Percentiles rank a stretch among this genome's conserved stretches.
Conservation (phyloP, 2,888 invertebrate genomes). For the Cryptocheilus praepositus region DNA sequence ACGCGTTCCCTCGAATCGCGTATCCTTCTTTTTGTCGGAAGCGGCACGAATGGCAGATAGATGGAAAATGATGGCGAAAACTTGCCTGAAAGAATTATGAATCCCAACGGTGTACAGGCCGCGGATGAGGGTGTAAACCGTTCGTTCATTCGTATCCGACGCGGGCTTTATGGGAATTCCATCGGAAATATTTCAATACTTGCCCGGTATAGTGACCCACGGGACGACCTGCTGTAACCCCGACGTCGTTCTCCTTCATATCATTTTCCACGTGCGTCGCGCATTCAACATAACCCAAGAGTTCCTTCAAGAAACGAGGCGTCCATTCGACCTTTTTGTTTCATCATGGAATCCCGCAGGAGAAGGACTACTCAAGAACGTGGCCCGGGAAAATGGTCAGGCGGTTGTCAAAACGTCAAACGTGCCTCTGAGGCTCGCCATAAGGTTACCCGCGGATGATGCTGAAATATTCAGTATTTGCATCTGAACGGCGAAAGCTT, state of each 20-base stretch:
- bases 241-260: not conserved
- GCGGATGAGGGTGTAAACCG: slow-evolving; percentile 39
- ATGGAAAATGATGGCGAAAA: slow-evolving; percentile 53
- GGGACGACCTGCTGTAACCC: slow-evolving; percentile 24
- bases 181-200: slow-evolving; percentile 64
- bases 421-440: too few relatives aligned
- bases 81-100: slow-evolving; percentile 51
- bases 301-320: slow-evolving; percentile 22
- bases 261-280: slow-evolving; percentile 41
- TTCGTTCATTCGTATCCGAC: slow-evolving; percentile 48
- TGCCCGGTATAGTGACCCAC: slow-evolving; percentile 29
- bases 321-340: not conserved
- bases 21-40: slow-evolving; percentile 14
- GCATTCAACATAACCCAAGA: slow-evolving; percentile 36
- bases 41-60: slow-evolving; percentile 36
- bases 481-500: too few relatives aligned
- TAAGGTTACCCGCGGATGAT: too few relatives aligned
- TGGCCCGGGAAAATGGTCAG: not conserved
- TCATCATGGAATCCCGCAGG: not conserved
- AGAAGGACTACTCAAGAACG: not conserved
- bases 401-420: not conserved
- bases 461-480: too few relatives aligned
- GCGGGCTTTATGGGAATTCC: slow-evolving; percentile 63
- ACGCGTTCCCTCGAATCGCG: slow-evolving; percentile 5
- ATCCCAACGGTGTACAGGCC: slow-evolving; percentile 39